Evolutionary conservation across 2,888 invertebrate species (phyloP).

Genomic region (Danaus chrysippus): DNA sequence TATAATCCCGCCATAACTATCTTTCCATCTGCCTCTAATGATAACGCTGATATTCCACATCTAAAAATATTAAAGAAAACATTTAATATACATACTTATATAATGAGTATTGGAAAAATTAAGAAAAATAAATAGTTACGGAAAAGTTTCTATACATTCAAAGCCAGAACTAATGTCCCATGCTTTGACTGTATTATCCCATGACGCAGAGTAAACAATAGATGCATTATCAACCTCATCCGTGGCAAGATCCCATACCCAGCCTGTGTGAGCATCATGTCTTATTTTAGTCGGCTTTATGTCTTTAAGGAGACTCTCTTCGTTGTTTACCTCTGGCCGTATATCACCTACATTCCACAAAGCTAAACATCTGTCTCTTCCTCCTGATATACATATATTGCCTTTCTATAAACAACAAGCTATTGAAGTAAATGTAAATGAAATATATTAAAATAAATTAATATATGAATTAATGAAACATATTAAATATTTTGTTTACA

Average conservation of each 20-base stretch:
- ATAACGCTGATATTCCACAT: constrained; percentile 75
- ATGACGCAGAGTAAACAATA: constrained; percentile 79
- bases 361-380: constrained; percentile 78
- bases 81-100: constrained; percentile 10
- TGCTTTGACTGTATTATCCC: constrained; percentile 80
- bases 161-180: constrained; percentile 74
- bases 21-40: constrained; percentile 66
- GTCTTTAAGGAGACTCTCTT: constrained; percentile 43
- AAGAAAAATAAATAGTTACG: constrained; percentile 41
- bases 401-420: constrained; percentile 55
- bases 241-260: constrained; percentile 81
- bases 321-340: constrained; percentile 44
- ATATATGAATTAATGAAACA: too few species aligned
- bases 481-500: too few species aligned
- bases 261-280: constrained; percentile 78
- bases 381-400: constrained; percentile 77
- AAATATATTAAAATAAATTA: too few species aligned
- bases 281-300: constrained; percentile 54
- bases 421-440: too few species aligned
- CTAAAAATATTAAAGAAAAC: constrained; percentile 44
- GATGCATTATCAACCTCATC: constrained; percentile 58
- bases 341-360: constrained; percentile 70
- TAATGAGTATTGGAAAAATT: neutral
- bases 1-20: constrained; percentile 76
- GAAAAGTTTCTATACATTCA: constrained; percentile 66